Evolutionary conservation across 2,797 vertebrate species (phyloP).

Genomic region (Valencia hispanica): DNA sequence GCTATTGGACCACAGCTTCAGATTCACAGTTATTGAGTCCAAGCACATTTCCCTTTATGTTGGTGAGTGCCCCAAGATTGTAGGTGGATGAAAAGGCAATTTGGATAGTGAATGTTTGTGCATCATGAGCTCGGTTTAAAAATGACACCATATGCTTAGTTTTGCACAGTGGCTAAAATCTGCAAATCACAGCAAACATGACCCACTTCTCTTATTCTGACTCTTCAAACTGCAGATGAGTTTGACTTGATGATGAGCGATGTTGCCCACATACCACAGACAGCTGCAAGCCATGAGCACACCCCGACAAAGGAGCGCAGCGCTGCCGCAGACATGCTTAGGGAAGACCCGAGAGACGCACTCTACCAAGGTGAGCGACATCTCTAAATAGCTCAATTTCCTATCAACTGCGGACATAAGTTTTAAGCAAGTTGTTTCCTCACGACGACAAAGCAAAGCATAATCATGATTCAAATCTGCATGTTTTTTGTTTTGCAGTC

Average conservation of each 20-base stretch:
- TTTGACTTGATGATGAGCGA: slow-evolving; percentile 83
- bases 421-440: slow-evolving; percentile 17
- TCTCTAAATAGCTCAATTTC: slow-evolving; percentile 12
- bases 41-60: slow-evolving; percentile 89
- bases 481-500: slow-evolving; percentile 76
- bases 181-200: slow-evolving; percentile 3
- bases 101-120: slow-evolving; percentile 6
- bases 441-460: neutral
- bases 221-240: slow-evolving; percentile 82
- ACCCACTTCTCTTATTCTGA: slow-evolving; percentile 1
- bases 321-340: slow-evolving; percentile 84
- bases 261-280: slow-evolving; percentile 90
- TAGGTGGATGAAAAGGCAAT: neutral
- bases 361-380: slow-evolving; percentile 83
- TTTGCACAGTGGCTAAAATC: neutral
- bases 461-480: slow-evolving; percentile 23
- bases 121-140: neutral
- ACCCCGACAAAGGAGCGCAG: slow-evolving; percentile 1
- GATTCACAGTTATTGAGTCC: slow-evolving; percentile 87
- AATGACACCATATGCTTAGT: neutral
- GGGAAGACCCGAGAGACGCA: slow-evolving; percentile 86
- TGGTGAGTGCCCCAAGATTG: slow-evolving; percentile 80
- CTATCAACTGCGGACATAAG: neutral
- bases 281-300: slow-evolving; percentile 79
- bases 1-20: slow-evolving; percentile 71